Evolutionary conservation across 2,113 vertebrate species (phyloP).

Genomic region (Otus sunia): DNA sequence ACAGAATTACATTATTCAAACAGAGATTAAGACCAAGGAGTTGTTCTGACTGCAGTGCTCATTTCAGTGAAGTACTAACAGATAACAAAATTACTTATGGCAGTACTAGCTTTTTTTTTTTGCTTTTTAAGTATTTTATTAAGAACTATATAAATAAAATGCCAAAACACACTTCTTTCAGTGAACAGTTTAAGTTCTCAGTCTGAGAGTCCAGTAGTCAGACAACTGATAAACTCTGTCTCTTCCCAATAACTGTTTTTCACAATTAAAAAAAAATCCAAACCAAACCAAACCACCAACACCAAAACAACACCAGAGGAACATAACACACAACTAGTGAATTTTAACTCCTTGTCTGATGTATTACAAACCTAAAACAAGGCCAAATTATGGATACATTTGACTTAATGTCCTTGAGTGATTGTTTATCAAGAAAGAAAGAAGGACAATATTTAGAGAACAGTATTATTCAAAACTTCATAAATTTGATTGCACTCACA

Average conservation of each 20-base stretch:
- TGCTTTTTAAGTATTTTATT: neutral
- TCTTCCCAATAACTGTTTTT: neutral
- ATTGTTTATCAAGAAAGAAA: neutral
- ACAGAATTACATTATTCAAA: neutral
- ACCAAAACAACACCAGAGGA: neutral
- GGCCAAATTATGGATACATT: neutral
- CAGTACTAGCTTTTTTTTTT: neutral
- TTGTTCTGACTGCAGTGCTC: neutral
- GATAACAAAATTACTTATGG: neutral
- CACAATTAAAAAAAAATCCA: neutral
- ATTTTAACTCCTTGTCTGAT: neutral
- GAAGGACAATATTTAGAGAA: neutral
- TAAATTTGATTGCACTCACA: neutral
- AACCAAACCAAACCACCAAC: rapidly evolving
- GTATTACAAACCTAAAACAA: neutral
- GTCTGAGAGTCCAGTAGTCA: neutral
- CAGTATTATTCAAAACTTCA: neutral
- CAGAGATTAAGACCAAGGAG: neutral
- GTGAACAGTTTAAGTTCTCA: neutral
- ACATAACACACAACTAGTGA: neutral
- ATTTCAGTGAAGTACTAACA: neutral
- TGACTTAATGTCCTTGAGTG: neutral
- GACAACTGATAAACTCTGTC: neutral
- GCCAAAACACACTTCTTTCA: neutral
- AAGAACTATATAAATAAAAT: neutral